phyloP scores from a whole-genome alignment of 1,140 invertebrate species.

The Tetragnatha versicolor region DNA sequence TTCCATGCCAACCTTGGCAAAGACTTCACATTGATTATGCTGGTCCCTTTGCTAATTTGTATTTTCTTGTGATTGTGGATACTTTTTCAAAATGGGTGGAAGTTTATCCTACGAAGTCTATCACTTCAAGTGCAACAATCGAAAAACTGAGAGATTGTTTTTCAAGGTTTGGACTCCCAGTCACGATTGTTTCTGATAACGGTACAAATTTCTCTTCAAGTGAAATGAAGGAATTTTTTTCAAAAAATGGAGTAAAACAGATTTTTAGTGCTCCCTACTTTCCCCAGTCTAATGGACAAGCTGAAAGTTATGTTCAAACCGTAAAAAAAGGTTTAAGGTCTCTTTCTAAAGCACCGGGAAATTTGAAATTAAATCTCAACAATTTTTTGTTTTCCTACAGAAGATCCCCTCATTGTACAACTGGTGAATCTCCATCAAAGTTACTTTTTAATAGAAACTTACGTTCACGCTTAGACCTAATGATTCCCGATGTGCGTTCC shows the following conservation, averaged over 20 bases:
- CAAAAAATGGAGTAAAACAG: not conserved
- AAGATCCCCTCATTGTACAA: not conserved
- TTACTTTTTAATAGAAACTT: not conserved
- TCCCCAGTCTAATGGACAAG: not conserved
- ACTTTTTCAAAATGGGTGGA: constrained; percentile 26
- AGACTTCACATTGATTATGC: constrained; percentile 11
- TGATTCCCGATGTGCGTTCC: not conserved
- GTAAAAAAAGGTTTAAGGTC: too few relatives aligned
- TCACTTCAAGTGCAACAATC: not conserved
- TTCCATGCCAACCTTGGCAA: not conserved
- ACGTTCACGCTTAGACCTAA: not conserved
- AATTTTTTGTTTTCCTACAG: not conserved
- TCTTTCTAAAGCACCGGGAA: not conserved
- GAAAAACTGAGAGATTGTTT: constrained; percentile 19
- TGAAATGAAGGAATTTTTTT: not conserved
- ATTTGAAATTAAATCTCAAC: not conserved
- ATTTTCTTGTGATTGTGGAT: constrained; percentile 12
- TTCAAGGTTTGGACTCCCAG: not conserved
- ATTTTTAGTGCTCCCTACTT: not conserved
- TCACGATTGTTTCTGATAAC: constrained; percentile 6
- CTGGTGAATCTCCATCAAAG: not conserved
- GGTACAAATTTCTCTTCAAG: not conserved
- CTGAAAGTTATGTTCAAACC: not conserved
- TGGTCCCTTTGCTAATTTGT: not conserved
- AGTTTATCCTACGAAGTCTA: constrained; percentile 4